Base-by-base conservation (phyloP, 2,888 invertebrate genomes). In the Stramonita haemastoma region DNA sequence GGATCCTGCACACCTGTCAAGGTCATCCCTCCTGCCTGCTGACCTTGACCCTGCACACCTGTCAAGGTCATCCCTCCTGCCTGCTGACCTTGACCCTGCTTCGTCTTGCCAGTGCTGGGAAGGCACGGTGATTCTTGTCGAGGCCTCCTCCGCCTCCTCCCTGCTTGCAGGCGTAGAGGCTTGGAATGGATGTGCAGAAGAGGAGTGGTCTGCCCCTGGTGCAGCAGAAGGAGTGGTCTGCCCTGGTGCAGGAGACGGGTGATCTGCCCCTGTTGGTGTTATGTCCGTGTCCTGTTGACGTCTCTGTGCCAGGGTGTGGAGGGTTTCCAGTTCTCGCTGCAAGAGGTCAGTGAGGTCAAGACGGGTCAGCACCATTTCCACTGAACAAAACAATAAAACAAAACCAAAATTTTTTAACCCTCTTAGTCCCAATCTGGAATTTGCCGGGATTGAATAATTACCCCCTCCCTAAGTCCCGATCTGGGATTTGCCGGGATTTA, bases 361-460 rank as follows among this genome's bases (percentile, higher is more conserved):
- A 84, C 94, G 92, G 22, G 92, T 93, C 46, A 95, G 92, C 29
- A 95, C 93, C 91, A 95, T 91, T 84, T 95, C 93, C 88, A 93
- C 95, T 95, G 93, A 19, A 93, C 93, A 79, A 57, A 85, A 89
- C 90, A 46, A 11, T 36, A 87, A 4, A 46, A n/a, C n/a, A n/a
- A n/a, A n/a, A n/a, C n/a, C n/a, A n/a, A n/a, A n/a, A n/a, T n/a
- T n/a, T n/a, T n/a, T n/a, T n/a, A n/a, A n/a, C n/a, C n/a, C n/a
- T n/a, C n/a, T n/a, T n/a, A n/a, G n/a, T n/a, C n/a, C n/a, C n/a
- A n/a, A n/a, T n/a, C n/a, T n/a, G n/a, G n/a, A n/a, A n/a, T n/a
- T n/a, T n/a, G n/a, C n/a, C n/a, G n/a, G n/a, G n/a, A n/a, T n/a
- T n/a, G n/a, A n/a, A n/a, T n/a, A n/a, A n/a, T n/a, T n/a, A n/a